A percentile compares a stretch with the other conserved stretches of the same genome.
These are phyloP conservation scores for Lucifuga dentata DNA, from an alignment of 2,113 vertebrate species.

Conservation along the genomic window DNA sequence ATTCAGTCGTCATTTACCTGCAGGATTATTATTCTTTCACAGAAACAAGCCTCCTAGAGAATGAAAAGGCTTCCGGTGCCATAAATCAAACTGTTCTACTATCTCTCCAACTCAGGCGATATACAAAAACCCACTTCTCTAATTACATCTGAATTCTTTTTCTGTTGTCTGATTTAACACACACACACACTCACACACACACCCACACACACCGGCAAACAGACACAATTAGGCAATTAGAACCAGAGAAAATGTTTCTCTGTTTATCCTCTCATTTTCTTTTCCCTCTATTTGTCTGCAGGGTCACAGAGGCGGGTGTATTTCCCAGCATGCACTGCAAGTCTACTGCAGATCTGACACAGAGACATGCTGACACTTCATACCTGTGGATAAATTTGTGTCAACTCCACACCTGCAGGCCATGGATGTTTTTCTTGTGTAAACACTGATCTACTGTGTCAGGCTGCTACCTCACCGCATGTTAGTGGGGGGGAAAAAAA, in stretches of 20 bases:
- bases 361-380: background rate
- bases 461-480: too few species aligned
- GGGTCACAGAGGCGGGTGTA: background rate
- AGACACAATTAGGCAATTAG: background rate
- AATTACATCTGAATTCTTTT: conserved; percentile 13
- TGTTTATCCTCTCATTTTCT: too few species aligned
- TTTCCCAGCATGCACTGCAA: conserved; percentile 24
- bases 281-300: background rate
- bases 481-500: too few species aligned
- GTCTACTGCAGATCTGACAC: conserved; percentile 1
- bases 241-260: background rate
- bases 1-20: conserved; percentile 1
- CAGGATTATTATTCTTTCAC: conserved; percentile 19
- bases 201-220: too few species aligned
- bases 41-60: background rate
- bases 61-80: conserved; percentile 13
- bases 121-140: conserved; percentile 5
- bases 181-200: too few species aligned
- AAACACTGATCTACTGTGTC: too few species aligned
- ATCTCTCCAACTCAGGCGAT: conserved; percentile 16
- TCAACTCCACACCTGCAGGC: background rate
- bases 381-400: background rate
- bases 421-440: too few species aligned
- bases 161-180: conserved; percentile 3
- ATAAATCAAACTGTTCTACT: conserved; percentile 17